Evolutionary conservation across 2,113 vertebrate species (phyloP).

Genomic region (Hypomesus transpacificus): DNA sequence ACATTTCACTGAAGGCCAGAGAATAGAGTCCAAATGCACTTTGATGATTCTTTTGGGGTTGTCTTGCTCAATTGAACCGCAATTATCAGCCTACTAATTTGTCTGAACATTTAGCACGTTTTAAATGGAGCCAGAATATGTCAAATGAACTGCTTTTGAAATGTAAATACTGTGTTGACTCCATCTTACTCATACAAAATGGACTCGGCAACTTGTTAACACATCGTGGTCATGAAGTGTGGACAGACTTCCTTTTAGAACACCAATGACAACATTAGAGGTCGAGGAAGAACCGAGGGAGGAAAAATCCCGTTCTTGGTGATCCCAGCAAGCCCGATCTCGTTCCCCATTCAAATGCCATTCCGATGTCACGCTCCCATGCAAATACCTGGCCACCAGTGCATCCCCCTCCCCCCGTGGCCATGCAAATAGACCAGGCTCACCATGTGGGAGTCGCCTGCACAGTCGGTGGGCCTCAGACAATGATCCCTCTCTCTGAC

Average conservation of each 20-base stretch:
- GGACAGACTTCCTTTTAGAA: too few relatives aligned
- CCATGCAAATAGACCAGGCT: conserved; percentile 1
- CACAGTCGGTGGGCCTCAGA: background rate
- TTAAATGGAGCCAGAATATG: too few relatives aligned
- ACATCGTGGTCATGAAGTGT: too few relatives aligned
- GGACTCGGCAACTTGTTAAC: too few relatives aligned
- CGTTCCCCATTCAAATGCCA: conserved; percentile 1
- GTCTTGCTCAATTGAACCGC: background rate
- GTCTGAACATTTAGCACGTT: too few relatives aligned
- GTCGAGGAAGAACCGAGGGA: background rate
- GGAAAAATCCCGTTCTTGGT: background rate
- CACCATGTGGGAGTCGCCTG: background rate
- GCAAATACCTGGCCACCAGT: conserved; percentile 10
- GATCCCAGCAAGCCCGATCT: background rate
- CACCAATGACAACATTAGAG: too few relatives aligned
- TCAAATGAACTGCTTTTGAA: too few relatives aligned
- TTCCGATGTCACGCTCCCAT: background rate
- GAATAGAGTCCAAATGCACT: background rate
- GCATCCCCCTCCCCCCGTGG: background rate
- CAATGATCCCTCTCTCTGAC: background rate
- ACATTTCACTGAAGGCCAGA: background rate
- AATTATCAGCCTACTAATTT: background rate
- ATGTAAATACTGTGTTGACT: too few relatives aligned
- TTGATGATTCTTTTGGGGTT: background rate
- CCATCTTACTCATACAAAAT: too few relatives aligned